These are phyloP conservation scores for Polietes domitor DNA, from an alignment of 2,888 invertebrate species.

Conservation along the genomic window DNA sequence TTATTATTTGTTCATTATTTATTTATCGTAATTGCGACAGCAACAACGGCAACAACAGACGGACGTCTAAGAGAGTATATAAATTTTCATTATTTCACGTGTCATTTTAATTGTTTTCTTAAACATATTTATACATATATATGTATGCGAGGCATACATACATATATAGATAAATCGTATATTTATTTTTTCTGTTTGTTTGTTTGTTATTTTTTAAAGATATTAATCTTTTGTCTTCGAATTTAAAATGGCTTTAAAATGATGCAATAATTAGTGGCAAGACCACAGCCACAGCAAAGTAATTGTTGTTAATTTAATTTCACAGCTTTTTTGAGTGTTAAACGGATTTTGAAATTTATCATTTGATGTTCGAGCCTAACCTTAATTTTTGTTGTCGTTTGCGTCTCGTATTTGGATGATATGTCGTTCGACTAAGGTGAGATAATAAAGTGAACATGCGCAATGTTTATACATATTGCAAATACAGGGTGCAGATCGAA, in stretches of 20 bases:
- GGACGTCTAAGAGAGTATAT: not conserved
- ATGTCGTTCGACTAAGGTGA: not conserved
- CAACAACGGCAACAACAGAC: not conserved
- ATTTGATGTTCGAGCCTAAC: constrained; percentile 33
- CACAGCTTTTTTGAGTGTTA: not conserved
- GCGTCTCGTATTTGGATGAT: not conserved
- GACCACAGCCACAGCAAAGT: not conserved
- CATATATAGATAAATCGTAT: not conserved
- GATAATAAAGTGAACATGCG: not conserved
- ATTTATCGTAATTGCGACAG: constrained; percentile 28
- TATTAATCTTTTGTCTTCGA: constrained; percentile 21
- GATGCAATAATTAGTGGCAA: constrained; percentile 59
- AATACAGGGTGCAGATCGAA: too few species aligned
- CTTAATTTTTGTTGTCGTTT: constrained; percentile 5
- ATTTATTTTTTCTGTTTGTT: constrained; percentile 3
- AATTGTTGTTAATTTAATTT: constrained; percentile 44
- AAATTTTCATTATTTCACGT: constrained; percentile 43
- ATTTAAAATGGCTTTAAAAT: constrained; percentile 17
- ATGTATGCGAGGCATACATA: too few species aligned
- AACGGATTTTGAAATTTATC: constrained; percentile 46
- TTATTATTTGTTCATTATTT: constrained; percentile 41
- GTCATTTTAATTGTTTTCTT: constrained; percentile 51
- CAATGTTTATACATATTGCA: too few species aligned
- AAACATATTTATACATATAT: not conserved
- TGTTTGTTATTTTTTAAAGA: constrained; percentile 8